Percentiles rank a stretch among this genome's conserved stretches.
phyloP scores from a whole-genome alignment of 2,113 vertebrate species.

The Plotosus lineatus region DNA sequence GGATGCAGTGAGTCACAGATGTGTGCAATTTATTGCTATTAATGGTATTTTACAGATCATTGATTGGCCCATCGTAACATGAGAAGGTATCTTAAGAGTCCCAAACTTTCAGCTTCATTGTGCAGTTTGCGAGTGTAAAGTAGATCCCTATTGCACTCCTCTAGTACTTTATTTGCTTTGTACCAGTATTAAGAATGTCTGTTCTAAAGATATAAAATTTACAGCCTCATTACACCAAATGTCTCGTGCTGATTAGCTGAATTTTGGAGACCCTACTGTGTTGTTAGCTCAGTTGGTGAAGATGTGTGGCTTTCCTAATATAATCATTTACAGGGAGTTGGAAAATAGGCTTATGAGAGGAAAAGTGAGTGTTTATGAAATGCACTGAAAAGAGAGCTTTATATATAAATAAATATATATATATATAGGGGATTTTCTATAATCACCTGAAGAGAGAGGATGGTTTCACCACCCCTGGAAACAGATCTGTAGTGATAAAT shows the following conservation, averaged over 20 bases:
- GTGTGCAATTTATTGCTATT: constrained; percentile 32
- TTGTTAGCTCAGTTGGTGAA: background rate
- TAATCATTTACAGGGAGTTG: constrained; percentile 1
- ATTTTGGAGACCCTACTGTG: background rate
- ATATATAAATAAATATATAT: no score
- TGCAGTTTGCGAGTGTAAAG: constrained; percentile 23
- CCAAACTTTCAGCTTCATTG: constrained; percentile 26
- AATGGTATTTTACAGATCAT: constrained; percentile 40
- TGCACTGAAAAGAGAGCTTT: background rate
- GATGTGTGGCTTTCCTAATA: background rate
- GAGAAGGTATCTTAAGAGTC: background rate
- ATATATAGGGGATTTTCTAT: no score
- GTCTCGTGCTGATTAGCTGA: constrained; percentile 5
- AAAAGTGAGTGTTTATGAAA: background rate
- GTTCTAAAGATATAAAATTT: background rate
- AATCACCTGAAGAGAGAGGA: no score
- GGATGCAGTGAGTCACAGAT: constrained; percentile 35
- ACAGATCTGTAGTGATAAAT: no score
- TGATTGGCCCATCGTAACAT: constrained; percentile 17
- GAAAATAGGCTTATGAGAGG: background rate
- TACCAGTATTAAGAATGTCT: background rate
- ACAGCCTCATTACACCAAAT: background rate
- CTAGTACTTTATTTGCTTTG: constrained; percentile 1
- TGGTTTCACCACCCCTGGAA: no score
- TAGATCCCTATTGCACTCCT: background rate